Evolutionary conservation across 2,888 invertebrate species (phyloP).

Genomic region (Leptinotarsa juncta): DNA sequence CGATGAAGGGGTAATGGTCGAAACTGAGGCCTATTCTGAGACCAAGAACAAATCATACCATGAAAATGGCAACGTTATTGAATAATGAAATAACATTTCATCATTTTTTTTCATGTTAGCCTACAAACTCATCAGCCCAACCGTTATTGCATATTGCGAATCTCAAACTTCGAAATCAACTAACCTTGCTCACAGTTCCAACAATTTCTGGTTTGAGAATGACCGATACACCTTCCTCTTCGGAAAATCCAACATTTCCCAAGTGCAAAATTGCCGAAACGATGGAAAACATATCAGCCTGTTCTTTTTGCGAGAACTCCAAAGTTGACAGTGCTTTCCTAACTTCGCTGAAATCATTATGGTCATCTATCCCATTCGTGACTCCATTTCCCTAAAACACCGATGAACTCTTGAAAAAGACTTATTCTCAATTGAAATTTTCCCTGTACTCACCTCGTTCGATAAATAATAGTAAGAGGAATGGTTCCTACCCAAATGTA

Average conservation of each 20-base stretch:
- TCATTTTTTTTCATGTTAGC: no score
- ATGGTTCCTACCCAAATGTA: constrained; percentile 77
- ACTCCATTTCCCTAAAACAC: constrained; percentile 67
- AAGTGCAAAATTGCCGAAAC: constrained; percentile 88
- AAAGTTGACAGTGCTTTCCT: constrained; percentile 81
- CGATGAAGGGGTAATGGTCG: no score
- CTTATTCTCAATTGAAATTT: background rate
- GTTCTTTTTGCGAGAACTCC: constrained; percentile 79
- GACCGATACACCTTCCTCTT: constrained; percentile 77
- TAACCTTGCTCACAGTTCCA: constrained; percentile 76
- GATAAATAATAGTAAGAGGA: constrained; percentile 83
- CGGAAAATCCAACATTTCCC: constrained; percentile 86
- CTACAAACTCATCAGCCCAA: no score
- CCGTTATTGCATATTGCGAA: background rate
- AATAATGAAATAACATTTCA: no score
- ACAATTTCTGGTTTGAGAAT: constrained; percentile 76
- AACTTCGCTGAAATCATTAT: constrained; percentile 76
- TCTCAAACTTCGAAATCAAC: constrained; percentile 26
- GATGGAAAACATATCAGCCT: constrained; percentile 81
- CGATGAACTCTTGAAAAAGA: constrained; percentile 10
- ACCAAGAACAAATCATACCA: no score
- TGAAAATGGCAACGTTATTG: no score
- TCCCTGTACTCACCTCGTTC: constrained; percentile 71
- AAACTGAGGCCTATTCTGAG: no score
- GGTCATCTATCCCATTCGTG: constrained; percentile 71